A percentile compares a stretch with the other conserved stretches of the same genome.
Evolutionary conservation across 2,797 vertebrate genomes (phyloP).

Genomic region (Thripadectes ignobilis): DNA sequence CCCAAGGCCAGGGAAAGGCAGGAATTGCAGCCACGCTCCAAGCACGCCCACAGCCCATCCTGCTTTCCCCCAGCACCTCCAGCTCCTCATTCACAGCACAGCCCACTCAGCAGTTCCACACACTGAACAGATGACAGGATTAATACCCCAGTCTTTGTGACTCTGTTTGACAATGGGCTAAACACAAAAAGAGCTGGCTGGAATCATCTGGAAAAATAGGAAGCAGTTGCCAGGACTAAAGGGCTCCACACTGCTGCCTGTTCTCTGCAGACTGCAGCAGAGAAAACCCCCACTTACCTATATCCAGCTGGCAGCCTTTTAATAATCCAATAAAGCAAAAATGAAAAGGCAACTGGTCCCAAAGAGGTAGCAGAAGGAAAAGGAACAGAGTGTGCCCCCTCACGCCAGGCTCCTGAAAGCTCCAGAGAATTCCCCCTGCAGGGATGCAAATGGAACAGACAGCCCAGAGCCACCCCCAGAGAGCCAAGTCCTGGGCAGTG

Average conservation of each 20-base stretch:
- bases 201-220: slow-evolving; percentile 58
- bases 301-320: slow-evolving; percentile 4
- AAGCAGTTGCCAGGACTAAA: slow-evolving; percentile 39
- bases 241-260: neutral
- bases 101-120: slow-evolving; percentile 44
- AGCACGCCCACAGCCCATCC: neutral
- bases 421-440: neutral
- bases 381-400: neutral
- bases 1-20: neutral
- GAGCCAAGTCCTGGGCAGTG: rapidly evolving
- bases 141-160: slow-evolving; percentile 19
- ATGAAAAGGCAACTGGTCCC: neutral
- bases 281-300: neutral
- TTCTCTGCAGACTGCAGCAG: slow-evolving; percentile 25
- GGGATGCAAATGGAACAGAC: neutral
- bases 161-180: neutral
- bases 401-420: neutral
- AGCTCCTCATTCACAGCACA: neutral
- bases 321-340: neutral
- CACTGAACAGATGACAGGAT: neutral
- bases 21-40: neutral
- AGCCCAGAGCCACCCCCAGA: rapidly evolving
- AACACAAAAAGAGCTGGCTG: slow-evolving; percentile 42
- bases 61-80: neutral
- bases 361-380: neutral